Evolutionary conservation across 1,140 invertebrate genomes (phyloP).

Genomic region (Dendrolimus kikuchii): DNA sequence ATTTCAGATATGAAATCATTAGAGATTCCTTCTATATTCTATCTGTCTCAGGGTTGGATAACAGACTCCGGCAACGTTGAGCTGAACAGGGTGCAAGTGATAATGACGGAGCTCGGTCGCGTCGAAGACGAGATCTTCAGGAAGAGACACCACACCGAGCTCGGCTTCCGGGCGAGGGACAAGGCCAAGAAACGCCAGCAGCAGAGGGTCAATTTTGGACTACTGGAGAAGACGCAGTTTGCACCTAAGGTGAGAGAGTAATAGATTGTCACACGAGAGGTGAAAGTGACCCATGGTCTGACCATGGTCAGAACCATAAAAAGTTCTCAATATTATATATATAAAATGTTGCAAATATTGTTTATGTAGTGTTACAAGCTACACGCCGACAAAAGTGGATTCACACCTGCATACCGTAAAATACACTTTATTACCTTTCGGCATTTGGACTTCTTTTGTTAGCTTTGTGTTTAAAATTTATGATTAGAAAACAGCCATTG

Average conservation of each 20-base stretch:
- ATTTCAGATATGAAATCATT: background rate
- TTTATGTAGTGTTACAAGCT: too few species aligned
- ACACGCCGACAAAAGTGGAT: too few species aligned
- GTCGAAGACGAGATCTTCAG: slow-evolving; percentile 99
- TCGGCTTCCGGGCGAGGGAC: slow-evolving; percentile 84
- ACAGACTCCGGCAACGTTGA: slow-evolving; percentile 96
- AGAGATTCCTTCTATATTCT: slow-evolving; percentile 2
- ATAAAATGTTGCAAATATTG: too few species aligned
- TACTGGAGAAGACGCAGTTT: slow-evolving; percentile 79
- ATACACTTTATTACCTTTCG: too few species aligned
- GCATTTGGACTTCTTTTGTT: too few species aligned
- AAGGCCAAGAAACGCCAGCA: slow-evolving; percentile 77
- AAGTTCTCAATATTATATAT: too few species aligned
- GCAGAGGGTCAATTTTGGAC: slow-evolving; percentile 80
- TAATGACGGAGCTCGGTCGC: slow-evolving; percentile 93
- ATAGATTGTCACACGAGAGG: too few species aligned
- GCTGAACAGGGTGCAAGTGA: slow-evolving; percentile 93
- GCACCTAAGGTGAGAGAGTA: slow-evolving; percentile 75
- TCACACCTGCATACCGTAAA: too few species aligned
- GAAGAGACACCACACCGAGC: slow-evolving; percentile 88
- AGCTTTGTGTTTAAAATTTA: too few species aligned
- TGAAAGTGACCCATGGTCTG: too few species aligned
- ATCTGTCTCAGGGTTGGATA: slow-evolving; percentile 84
- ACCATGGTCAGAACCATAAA: too few species aligned
- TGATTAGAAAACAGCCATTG: too few species aligned